Percentiles rank a stretch among this genome's conserved stretches.
These are phyloP conservation scores for Thamnaconus septentrionalis DNA, from an alignment of 2,113 vertebrate genomes.

Conservation along the genomic window DNA sequence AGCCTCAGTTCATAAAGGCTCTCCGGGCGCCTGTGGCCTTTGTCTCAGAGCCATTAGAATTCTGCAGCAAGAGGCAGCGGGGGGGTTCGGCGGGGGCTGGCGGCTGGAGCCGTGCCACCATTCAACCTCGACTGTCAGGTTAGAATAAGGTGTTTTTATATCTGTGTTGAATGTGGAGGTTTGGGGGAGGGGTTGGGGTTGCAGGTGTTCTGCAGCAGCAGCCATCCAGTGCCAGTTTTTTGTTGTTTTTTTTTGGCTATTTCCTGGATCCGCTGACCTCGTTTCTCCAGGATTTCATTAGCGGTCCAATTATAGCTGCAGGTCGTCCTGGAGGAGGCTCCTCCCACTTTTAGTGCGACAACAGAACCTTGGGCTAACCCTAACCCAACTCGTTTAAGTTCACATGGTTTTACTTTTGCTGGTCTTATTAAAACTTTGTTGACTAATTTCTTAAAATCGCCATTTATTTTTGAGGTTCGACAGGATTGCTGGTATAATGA, in stretches of 20 bases:
- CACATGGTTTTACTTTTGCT: too few species aligned
- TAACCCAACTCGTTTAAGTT: too few species aligned
- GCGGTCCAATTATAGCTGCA: conserved; percentile 34
- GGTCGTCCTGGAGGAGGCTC: conserved; percentile 36
- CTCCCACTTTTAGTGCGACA: too few species aligned
- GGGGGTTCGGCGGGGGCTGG: not conserved
- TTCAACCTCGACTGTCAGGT: conserved; percentile 75
- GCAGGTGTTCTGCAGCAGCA: conserved; percentile 42
- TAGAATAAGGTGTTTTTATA: conserved; percentile 74
- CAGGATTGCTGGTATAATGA: too few species aligned
- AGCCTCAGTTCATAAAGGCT: conserved; percentile 69
- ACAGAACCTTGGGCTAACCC: too few species aligned
- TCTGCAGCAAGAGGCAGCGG: conserved; percentile 60
- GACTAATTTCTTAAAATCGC: too few species aligned
- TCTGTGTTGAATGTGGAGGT: conserved; percentile 53
- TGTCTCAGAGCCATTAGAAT: conserved; percentile 76
- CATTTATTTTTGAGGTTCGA: too few species aligned
- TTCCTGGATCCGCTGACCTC: conserved; percentile 29
- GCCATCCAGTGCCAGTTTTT: conserved; percentile 22
- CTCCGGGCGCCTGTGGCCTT: conserved; percentile 66
- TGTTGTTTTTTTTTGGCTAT: conserved; percentile 25
- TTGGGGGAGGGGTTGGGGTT: conserved; percentile 38
- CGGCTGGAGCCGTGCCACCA: conserved; percentile 67
- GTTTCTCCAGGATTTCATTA: conserved; percentile 33
- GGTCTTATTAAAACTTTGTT: too few species aligned